phyloP scores from a whole-genome alignment of 2,888 invertebrate species.

The Sericinus montela region DNA sequence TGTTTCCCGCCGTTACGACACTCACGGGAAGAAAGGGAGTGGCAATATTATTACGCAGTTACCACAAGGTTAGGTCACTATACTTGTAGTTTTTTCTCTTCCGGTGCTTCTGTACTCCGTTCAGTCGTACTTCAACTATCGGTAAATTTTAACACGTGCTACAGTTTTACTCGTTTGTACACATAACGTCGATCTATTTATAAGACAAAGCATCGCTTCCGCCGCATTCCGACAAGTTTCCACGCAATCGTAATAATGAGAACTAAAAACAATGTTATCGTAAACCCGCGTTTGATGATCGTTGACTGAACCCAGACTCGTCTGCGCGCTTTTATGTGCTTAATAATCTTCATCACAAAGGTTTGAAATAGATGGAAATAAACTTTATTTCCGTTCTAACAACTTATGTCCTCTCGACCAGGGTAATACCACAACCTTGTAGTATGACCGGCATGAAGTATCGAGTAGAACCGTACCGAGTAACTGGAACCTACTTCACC shows the following conservation, averaged over 20 bases:
- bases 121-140: too few relatives aligned
- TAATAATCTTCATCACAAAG: constrained; percentile 3
- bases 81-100: too few relatives aligned
- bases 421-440: too few relatives aligned
- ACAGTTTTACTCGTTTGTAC: neutral
- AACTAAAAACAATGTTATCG: constrained; percentile 10
- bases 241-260: constrained; percentile 13
- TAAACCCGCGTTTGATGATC: constrained; percentile 19
- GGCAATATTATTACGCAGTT: too few relatives aligned
- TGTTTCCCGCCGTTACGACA: too few relatives aligned
- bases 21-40: too few relatives aligned
- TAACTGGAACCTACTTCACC: too few relatives aligned
- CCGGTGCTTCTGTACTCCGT: too few relatives aligned
- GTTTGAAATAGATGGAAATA: constrained; percentile 3
- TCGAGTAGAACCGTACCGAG: too few relatives aligned
- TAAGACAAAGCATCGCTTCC: constrained; percentile 17
- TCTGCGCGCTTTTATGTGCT: constrained; percentile 13
- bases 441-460: too few relatives aligned
- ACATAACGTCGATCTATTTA: constrained; percentile 9
- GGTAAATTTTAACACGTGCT: neutral
- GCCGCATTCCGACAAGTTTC: constrained; percentile 15
- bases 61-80: too few relatives aligned
- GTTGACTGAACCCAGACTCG: constrained; percentile 21
- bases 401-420: too few relatives aligned
- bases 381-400: neutral